A percentile compares a stretch with the other conserved stretches of the same genome.
These are phyloP conservation scores for Pseudorhiza aurosa DNA, from an alignment of 30 jellyfish, hydroid and myxozoan genomes.

Conservation along the genomic window DNA sequence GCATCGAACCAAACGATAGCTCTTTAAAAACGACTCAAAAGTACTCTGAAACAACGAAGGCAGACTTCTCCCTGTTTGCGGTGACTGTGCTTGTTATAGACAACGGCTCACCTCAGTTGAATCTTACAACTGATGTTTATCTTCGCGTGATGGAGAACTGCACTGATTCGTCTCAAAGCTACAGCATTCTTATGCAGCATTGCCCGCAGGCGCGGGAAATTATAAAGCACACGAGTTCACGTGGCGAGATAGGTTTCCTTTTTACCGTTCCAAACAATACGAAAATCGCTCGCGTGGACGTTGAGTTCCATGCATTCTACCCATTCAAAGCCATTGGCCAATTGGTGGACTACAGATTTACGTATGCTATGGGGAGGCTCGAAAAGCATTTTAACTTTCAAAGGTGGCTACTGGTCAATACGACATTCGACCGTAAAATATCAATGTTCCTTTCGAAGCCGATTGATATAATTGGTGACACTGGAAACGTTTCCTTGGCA, in stretches of 20 bases:
- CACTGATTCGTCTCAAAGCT: slow-evolving; percentile 10
- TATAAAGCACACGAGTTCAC: background rate
- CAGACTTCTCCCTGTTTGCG: slow-evolving; percentile 36
- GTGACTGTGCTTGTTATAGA: slow-evolving; percentile 42
- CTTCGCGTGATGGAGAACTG: slow-evolving; percentile 63
- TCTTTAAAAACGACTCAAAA: slow-evolving; percentile 40
- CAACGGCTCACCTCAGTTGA: slow-evolving; percentile 44
- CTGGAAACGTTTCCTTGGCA: background rate
- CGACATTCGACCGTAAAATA: slow-evolving; percentile 14
- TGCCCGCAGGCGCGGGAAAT: slow-evolving; percentile 30
- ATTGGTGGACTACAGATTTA: background rate
- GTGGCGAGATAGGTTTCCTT: slow-evolving; percentile 22
- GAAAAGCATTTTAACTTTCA: background rate
- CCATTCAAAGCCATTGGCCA: slow-evolving; percentile 14
- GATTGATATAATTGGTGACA: slow-evolving; percentile 15
- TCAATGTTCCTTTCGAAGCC: slow-evolving; percentile 53
- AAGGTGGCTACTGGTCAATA: slow-evolving; percentile 46
- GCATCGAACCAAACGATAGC: slow-evolving; percentile 45
- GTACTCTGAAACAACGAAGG: slow-evolving; percentile 2
- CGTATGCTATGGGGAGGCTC: background rate
- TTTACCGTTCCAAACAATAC: slow-evolving; percentile 37
- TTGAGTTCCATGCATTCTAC: background rate
- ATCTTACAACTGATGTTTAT: slow-evolving; percentile 42
- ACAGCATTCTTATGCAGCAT: slow-evolving; percentile 2
- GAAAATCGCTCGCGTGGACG: slow-evolving; percentile 7